These are phyloP conservation scores for Ypsolopha sequella DNA, from an alignment of 2,888 invertebrate species.

Conservation along the genomic window DNA sequence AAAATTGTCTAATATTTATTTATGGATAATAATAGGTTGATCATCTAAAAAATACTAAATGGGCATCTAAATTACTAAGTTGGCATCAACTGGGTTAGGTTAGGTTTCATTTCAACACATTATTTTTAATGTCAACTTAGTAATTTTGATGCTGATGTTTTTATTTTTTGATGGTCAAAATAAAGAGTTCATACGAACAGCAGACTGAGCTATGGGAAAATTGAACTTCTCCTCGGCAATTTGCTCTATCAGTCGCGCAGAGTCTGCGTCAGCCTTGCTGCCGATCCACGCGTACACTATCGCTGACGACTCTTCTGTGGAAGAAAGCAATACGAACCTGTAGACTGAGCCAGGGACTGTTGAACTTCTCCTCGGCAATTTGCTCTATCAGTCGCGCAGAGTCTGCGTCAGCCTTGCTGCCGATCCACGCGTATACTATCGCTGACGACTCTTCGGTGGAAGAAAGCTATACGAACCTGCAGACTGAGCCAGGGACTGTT, in stretches of 20 bases:
- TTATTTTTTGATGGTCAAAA: too few species aligned
- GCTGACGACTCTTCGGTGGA: slow-evolving; percentile 81
- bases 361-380: slow-evolving; percentile 94
- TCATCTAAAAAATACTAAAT: too few species aligned
- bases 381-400: slow-evolving; percentile 90
- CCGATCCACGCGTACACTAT: slow-evolving; percentile 98
- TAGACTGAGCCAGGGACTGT: slow-evolving; percentile 82
- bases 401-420: slow-evolving; percentile 85
- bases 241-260: slow-evolving; percentile 53
- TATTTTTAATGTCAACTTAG: too few species aligned
- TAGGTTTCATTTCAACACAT: too few species aligned
- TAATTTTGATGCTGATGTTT: too few species aligned
- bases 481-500: slow-evolving; percentile 84
- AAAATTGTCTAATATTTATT: too few species aligned
- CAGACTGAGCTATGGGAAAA: slow-evolving; percentile 80
- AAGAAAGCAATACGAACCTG: slow-evolving; percentile 82
- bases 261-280: slow-evolving; percentile 84
- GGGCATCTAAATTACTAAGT: too few species aligned
- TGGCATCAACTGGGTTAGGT: too few species aligned
- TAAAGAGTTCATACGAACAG: slow-evolving; percentile 73
- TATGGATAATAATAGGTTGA: too few species aligned
- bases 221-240: slow-evolving; percentile 80
- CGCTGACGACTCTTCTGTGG: slow-evolving; percentile 79
- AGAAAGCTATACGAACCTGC: slow-evolving; percentile 62
- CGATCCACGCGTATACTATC: slow-evolving; percentile 97